phyloP scores from a whole-genome alignment of 1,140 invertebrate species.

The Vanessa tameamea region DNA sequence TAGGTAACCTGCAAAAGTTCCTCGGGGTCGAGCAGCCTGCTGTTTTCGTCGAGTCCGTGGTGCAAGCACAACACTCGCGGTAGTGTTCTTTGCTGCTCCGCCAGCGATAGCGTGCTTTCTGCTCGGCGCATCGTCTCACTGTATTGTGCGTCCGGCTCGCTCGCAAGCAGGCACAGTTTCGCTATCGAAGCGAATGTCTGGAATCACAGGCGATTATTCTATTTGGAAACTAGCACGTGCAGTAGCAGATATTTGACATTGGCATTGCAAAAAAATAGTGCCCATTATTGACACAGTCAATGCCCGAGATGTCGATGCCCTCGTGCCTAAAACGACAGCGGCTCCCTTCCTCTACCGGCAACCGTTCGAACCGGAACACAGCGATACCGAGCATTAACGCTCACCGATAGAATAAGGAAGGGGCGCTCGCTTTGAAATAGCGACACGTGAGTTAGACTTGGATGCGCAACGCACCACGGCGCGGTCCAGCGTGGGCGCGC shows the following conservation, averaged over 20 bases:
- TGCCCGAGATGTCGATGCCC: no score
- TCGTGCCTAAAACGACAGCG: no score
- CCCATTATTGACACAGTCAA: no score
- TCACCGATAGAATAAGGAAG: no score
- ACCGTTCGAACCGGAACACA: no score
- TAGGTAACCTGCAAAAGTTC: slow-evolving; percentile 65
- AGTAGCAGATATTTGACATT: no score
- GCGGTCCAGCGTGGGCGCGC: slow-evolving; percentile 85
- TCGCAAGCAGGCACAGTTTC: slow-evolving; percentile 81
- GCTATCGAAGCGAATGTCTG: slow-evolving; percentile 86
- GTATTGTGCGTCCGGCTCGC: slow-evolving; percentile 44
- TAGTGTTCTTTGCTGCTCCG: slow-evolving; percentile 62
- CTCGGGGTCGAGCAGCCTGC: slow-evolving; percentile 53
- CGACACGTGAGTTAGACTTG: no score
- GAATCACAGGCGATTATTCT: neutral
- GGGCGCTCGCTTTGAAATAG: no score
- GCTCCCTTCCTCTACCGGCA: no score
- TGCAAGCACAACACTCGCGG: slow-evolving; percentile 54
- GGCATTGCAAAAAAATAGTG: no score
- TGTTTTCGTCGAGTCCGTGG: slow-evolving; percentile 49
- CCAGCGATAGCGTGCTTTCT: slow-evolving; percentile 54
- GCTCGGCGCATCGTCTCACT: slow-evolving; percentile 31
- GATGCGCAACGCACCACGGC: slow-evolving; percentile 83
- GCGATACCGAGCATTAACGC: no score
- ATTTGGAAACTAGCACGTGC: no score